Conservation (phyloP, 2,113 vertebrate genomes). For the Coreoperca whiteheadi region DNA sequence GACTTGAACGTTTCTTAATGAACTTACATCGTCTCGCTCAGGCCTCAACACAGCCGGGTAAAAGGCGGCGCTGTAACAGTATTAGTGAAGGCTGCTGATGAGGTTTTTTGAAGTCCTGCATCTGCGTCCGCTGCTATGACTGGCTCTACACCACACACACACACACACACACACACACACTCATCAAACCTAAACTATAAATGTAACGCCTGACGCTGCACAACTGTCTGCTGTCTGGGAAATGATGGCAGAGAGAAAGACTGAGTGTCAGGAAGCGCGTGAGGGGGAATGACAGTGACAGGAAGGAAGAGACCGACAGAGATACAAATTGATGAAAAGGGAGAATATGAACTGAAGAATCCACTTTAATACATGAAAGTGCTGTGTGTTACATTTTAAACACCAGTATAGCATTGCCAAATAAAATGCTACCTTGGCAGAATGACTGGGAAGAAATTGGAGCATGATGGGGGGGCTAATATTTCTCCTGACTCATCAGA, state of each 20-base stretch:
- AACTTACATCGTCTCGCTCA: background rate
- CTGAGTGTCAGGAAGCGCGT: conserved; percentile 13
- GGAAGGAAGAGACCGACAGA: background rate
- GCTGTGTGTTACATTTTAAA: conserved; percentile 19
- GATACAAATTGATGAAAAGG: conserved; percentile 7
- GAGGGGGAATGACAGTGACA: conserved; percentile 3
- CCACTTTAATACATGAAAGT: conserved; percentile 7
- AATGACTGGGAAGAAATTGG: background rate
- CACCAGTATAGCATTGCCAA: background rate
- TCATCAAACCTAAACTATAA: conserved; percentile 6
- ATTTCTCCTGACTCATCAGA: conserved; percentile 36
- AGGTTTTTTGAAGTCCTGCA: conserved; percentile 23
- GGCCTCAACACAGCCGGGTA: background rate
- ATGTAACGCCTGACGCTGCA: conserved; percentile 66
- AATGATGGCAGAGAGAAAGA: conserved; percentile 9
- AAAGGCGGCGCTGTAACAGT: conserved; percentile 21
- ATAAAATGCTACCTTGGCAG: background rate
- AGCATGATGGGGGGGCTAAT: background rate
- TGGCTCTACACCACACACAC: conserved; percentile 10
- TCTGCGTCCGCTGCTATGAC: conserved; percentile 12
- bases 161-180: conserved; percentile 22
- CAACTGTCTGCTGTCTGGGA: conserved; percentile 56
- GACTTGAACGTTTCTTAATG: conserved; percentile 30
- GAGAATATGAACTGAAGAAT: conserved; percentile 9
- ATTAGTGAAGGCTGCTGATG: conserved; percentile 44